Base-by-base conservation (phyloP, 2,797 vertebrate genomes). In the Oreochromis grahami region DNA sequence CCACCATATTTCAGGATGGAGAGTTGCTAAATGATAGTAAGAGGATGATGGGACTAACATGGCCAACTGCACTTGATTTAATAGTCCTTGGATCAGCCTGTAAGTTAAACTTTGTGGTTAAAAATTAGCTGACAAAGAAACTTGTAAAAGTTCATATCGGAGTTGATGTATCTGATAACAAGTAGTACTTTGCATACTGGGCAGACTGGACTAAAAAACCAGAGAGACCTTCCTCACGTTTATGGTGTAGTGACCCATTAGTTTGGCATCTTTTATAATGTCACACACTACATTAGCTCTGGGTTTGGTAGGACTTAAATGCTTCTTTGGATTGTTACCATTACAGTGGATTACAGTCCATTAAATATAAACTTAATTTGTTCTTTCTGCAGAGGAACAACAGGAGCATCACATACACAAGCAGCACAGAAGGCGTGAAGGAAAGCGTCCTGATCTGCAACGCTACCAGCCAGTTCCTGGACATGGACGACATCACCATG, bases 391-490 rank as follows among this genome's bases (percentile, higher is more conserved):
- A 94, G 96, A 92, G 12, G 90, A 94, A 51, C 89, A 85, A 79
- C 88, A 91, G 36, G 84, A 93, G 9, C 76, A 77, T 80, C 89
- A 81, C n/a, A 51, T 76, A 82, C 88, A 93, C 79, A 97, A 97
- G 91, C 95, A 97, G 88, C 85, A 93, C 81, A 94, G 96, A 90
- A 92, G 88, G 89, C 83, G 89, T 77, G 93, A 93, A 26, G 87
- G 38, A 17, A 95, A 95, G 74, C 94, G 79, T 8, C 96, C 97
- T 88, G 97, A 97, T 83, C 92, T 96, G 0, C 96, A 97, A 79
- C 97, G 96, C 48, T 97, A 97, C 58, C 97, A 96, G 48, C 96
- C 89, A 1, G 95, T 90, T 94, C 13, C 84, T 52, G 93, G 90
- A 76, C 90, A 89, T 7, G 91, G 88, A 63, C 82, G 78, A 1